Base-by-base conservation (phyloP, 1,140 invertebrate species). In the Antheraea mylitta region DNA sequence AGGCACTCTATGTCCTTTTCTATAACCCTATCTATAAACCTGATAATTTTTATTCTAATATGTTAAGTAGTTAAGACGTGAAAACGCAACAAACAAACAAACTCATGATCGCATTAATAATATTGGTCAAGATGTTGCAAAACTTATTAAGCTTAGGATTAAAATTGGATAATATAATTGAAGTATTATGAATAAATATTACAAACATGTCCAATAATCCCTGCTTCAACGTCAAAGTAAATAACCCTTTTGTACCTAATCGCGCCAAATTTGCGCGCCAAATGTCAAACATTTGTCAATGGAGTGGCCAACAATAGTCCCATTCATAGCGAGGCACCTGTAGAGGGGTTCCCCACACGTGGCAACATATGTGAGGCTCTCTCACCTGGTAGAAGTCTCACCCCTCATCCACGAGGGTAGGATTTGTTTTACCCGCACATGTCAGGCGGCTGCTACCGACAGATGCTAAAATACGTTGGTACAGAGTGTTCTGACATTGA, bases 391-490 rank as follows among this genome's bases (percentile, higher is more conserved):
- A 69, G 80, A 81, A 83, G 81, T 84, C 81, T 85, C 84, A 77
- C 88, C 87, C 87, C 89, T 86, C 81, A 53, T 67, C 76, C 72
- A 72, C 77, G 77, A 80, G 81, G 79, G 82, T 79, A 81, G 80
- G 79, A 72, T 84, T 87, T 83, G 80, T 85, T 85, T 85, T 83
- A 83, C 78, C 68, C 80, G 79, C 87, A 90, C 89, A 91, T 89
- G 89, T 81, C 87, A 87, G 81, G 82, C 89, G 89, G 89, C 89
- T 91, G 89, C 86, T 81, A 79, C 79, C 76, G 87, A 87, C 89
- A 91, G 89, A 91, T 91, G 89, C 86, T 88, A 91, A 90, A 91
- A 91, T 91, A 88, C 89, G 89, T 91, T 91, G 45, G 45, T 53
- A 53, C 45, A 53, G 77, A 66, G 18, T 65, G 75, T 74, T 77